Percentiles rank a stretch among this genome's conserved stretches.
Evolutionary conservation across 2,113 vertebrate species (phyloP).

Genomic region (Cochlearius cochlearius): DNA sequence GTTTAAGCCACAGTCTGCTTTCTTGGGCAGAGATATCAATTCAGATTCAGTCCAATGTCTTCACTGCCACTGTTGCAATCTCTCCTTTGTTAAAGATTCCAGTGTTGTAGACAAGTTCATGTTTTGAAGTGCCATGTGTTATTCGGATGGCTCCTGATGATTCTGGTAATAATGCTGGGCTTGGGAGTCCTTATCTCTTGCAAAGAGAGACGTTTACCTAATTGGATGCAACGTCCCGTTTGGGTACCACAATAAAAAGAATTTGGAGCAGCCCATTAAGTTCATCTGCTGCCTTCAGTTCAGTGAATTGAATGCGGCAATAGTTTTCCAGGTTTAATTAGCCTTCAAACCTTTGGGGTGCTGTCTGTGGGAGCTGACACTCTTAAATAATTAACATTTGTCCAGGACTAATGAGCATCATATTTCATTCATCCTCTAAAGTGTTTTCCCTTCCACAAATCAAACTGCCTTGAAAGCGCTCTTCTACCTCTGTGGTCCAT

Average conservation of each 20-base stretch:
- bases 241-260: neutral
- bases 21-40: neutral
- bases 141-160: neutral
- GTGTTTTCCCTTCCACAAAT: neutral
- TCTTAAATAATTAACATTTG: constrained; percentile 1
- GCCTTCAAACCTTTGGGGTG: neutral
- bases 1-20: neutral
- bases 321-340: constrained; percentile 10
- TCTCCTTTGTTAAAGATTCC: neutral
- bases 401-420: neutral
- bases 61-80: neutral
- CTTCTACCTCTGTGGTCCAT: neutral
- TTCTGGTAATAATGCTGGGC: neutral
- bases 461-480: neutral
- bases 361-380: neutral
- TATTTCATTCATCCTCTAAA: neutral
- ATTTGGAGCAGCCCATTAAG: neutral
- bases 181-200: neutral
- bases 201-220: neutral
- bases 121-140: neutral
- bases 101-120: neutral
- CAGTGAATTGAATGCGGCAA: neutral
- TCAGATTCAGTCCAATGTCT: neutral
- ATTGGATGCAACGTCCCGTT: neutral
- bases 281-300: neutral